Evolutionary conservation across 1,140 invertebrate species (phyloP), one percentile per base, ranked within the genome.

Genomic region (Papilio machaon): DNA sequence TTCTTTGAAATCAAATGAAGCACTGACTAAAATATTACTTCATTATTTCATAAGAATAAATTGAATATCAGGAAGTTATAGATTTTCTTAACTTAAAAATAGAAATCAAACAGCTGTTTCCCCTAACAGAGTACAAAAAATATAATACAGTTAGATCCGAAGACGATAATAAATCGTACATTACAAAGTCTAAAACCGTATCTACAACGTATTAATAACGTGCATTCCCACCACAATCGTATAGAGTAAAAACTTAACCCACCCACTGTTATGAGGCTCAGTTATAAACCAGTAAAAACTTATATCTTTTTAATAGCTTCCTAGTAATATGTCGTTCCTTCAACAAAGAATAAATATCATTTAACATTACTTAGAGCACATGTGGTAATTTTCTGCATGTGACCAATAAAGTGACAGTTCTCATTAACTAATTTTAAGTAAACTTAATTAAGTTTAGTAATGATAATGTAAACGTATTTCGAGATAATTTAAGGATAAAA

Each of bases 161-260:
- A 64, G 60, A 35, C 9, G 58, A 64, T 64, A 64, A 23, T 70
- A 35, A 70, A 70, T 70, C 64, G 30, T 70, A 70, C 60, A 52
- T 76, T 30, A 76, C 43, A 52, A 49, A 52, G n/a, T 76, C 46
- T 76, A 54, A 76, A 76, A 76, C 43, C 23, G 74, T 52, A 52
- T 30, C 47, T 76, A 52, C 23, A 15, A 49, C 19, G 74, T 76
- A 76, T 76, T 76, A 76, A 76, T 52, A 76, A 76, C 74, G 47
- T 35, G 47, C 43, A 76, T 76, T 76, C 74, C 15, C 74, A 76
- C 74, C 47, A 76, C 74, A 76, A 47, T 75, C 46, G 43, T 17
- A 43, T 3, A 13, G n/a, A 76, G 81, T 78, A 90, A 90, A 88
- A 90, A 89, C 82, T 81, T 54, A 84, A 84, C 84, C 82, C 89